Evolutionary conservation across 2,797 vertebrate species (phyloP), one percentile per base, ranked within the genome.

Genomic region (Mionectes olivaceus): DNA sequence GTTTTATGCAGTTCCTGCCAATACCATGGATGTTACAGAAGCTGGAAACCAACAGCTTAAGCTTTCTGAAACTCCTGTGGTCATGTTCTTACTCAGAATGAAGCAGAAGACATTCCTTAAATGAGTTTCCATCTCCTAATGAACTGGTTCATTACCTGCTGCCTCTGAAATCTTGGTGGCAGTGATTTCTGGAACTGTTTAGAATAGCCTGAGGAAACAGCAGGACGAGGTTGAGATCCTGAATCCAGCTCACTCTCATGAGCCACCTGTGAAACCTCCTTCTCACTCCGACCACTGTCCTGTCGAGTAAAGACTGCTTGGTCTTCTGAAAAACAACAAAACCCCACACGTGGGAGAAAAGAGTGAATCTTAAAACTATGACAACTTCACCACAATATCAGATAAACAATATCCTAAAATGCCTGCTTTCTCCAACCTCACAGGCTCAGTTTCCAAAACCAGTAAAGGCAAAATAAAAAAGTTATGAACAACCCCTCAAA

Each of bases 121-220:
- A 85, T 13, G 3, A 87, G 35, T 4, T 33, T 81, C 22, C 32
- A 11, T 70, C 19, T 83, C 76, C 41, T 44, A 81, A 75, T 16
- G 19, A 90, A 67, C 13, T 37, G 22, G 21, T 78, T 81, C 68
- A 24, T 96, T 98, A 99, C 99, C 99, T 99, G 99, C 85, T 99
- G 99, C 94, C 99, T 98, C 93, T 99, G 99, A 96, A 99, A 99
- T 86, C 99, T 98, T 60, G 99, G 99, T 37, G 99, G 99, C 57
- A 99, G 96, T 75, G 99, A 99, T 90, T 99, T 99, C 94, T 99
- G 99, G 97, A 99, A 99, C 96, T 99, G 99, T 95, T 99, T 99
- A 71, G 99, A 99, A 97, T 99, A 99, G 94, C 99, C 99, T 3
- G 99, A 99, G 82, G 99, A 98, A 47, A 99, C 97, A 86, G 99